Evolutionary conservation across 1,140 invertebrate species (phyloP).

Genomic region (Dryas iulia): DNA sequence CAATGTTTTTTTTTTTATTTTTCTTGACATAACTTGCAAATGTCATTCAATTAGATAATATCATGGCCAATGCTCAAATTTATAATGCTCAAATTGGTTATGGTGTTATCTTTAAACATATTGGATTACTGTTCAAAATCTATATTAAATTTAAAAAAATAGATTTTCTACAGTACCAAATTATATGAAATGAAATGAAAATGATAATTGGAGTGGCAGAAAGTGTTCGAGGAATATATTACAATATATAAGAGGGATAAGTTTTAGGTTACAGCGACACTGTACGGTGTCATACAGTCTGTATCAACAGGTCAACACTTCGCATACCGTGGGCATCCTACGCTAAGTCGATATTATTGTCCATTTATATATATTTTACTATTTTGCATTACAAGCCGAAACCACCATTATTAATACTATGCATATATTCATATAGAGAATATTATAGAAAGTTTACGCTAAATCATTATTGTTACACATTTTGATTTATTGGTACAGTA

Average conservation of each 20-base stretch:
- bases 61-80: background rate
- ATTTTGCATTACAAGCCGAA: slow-evolving; percentile 73
- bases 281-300: slow-evolving; percentile 37
- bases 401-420: slow-evolving; percentile 67
- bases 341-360: slow-evolving; percentile 72
- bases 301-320: slow-evolving; percentile 70
- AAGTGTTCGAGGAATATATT: slow-evolving; percentile 36
- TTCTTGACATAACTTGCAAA: background rate
- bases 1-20: background rate
- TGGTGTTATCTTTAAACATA: background rate
- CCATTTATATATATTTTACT: slow-evolving; percentile 71
- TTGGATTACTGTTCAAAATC: background rate
- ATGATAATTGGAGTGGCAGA: slow-evolving; percentile 55
- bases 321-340: slow-evolving; percentile 78
- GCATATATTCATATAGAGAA: slow-evolving; percentile 61
- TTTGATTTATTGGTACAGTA: slow-evolving; percentile 58
- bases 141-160: background rate
- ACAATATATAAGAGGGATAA: slow-evolving; percentile 65
- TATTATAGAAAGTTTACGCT: slow-evolving; percentile 58
- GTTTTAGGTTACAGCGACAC: slow-evolving; percentile 72
- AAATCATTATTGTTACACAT: slow-evolving; percentile 63
- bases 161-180: slow-evolving; percentile 32
- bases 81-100: background rate
- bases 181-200: slow-evolving; percentile 34
- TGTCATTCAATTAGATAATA: background rate